Base-by-base conservation (phyloP, 2,113 vertebrate genomes). In the Daboia siamensis region DNA sequence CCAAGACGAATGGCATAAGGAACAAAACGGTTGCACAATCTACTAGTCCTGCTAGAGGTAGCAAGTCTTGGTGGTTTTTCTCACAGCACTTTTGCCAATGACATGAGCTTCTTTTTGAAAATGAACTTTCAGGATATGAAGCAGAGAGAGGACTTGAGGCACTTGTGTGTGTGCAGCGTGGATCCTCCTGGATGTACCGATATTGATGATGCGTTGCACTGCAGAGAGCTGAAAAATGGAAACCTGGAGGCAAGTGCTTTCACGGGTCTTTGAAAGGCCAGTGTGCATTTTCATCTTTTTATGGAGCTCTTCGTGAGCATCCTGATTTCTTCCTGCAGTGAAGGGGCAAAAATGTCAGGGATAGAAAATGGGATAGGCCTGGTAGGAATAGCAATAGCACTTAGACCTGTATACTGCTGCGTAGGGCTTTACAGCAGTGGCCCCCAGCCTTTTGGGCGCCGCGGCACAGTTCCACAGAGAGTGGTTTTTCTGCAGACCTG, bases 151-250 rank as follows among this genome's bases (percentile, higher is more conserved):
- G 99, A 99, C 94, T 96, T 99, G 90, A 97, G 98, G 86, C 97
- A 98, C 93, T 97, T 99, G 48, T 97, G 69, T 46, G 97, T 99
- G 80, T 99, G 99, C 96, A 99, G 99, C 4, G 99, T 99, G 94
- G 99, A 99, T 96, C 99, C 99, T 91, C 99, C 99, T 6, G 99
- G 99, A n/a, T 99, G 99, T 95, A 99, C 99, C 0, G 99, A 99
- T 94, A 99, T 99, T 85, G 99, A 99, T 33, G 99, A 99, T 90
- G 99, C 99, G 1, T 97, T 99, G 52, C 99, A 99, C 93, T 99
- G 97, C 46, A 97, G 98, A 97, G 97, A 98, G 89, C 95, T 99
- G 80, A 97, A 97, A 94, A 98, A 98, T 88, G 99, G 99, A 94
- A 99, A 99, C 96, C 92, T 99, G 88, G 99, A 99, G 98, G 99